A percentile compares a stretch with the other conserved stretches of the same genome.
These are phyloP conservation scores for Dendrolimus punctatus DNA, from an alignment of 1,140 invertebrate species.

Conservation along the genomic window DNA sequence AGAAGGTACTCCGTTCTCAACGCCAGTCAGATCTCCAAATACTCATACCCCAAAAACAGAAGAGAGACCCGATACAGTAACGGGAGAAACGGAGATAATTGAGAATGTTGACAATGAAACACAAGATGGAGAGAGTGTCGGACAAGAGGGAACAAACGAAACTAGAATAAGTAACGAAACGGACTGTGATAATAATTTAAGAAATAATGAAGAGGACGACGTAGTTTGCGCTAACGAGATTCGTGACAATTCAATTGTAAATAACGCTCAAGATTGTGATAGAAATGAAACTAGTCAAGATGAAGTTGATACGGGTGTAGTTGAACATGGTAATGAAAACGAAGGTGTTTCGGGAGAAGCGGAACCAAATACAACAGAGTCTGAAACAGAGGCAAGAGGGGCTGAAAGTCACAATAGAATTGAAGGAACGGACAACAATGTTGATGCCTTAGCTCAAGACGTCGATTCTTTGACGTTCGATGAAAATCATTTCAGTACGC, in stretches of 20 bases:
- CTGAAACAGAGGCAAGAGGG: slow-evolving; percentile 6
- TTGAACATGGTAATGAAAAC: slow-evolving; percentile 10
- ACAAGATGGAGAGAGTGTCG: background rate
- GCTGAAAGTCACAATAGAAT: slow-evolving; percentile 6
- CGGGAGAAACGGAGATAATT: no score
- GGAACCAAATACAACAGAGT: background rate
- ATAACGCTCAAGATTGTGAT: slow-evolving; percentile 11
- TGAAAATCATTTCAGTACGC: slow-evolving; percentile 66
- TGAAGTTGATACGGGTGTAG: slow-evolving; percentile 8
- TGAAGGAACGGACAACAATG: slow-evolving; percentile 6
- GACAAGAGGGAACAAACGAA: slow-evolving; percentile 4
- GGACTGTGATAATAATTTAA: slow-evolving; percentile 67
- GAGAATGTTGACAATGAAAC: no score
- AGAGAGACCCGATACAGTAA: no score
- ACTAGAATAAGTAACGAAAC: slow-evolving; percentile 48
- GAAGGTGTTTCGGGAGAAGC: slow-evolving; percentile 9
- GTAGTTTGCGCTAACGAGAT: slow-evolving; percentile 50
- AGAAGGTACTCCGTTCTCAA: slow-evolving; percentile 45
- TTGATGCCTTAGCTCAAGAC: no score
- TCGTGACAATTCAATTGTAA: slow-evolving; percentile 6
- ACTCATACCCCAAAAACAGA: no score
- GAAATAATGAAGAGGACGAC: slow-evolving; percentile 43
- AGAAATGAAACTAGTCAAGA: slow-evolving; percentile 37
- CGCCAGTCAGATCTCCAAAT: slow-evolving; percentile 42
- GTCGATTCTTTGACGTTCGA: slow-evolving; percentile 54